These are phyloP conservation scores for Ambastaia sidthimunki DNA, from an alignment of 2,797 vertebrate genomes.

Conservation along the genomic window DNA sequence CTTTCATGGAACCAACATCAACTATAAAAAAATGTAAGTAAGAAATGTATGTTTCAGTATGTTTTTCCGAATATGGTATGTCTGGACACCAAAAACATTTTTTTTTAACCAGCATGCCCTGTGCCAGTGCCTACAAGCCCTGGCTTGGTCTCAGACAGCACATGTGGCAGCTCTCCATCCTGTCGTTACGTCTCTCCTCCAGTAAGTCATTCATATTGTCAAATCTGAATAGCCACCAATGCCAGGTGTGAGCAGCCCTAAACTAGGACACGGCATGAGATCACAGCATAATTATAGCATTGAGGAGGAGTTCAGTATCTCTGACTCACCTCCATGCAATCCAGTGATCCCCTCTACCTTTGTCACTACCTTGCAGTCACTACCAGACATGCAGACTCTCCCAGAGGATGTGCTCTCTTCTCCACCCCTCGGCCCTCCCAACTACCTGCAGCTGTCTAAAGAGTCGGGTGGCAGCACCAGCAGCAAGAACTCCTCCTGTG, in stretches of 20 bases:
- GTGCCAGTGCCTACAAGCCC: constrained; percentile 89
- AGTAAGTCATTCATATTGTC: constrained; percentile 77
- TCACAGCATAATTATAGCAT: constrained; percentile 1
- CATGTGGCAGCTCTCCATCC: constrained; percentile 89
- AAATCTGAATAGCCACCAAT: not conserved
- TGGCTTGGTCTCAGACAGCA: constrained; percentile 83
- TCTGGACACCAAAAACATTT: not conserved
- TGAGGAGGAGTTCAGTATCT: constrained; percentile 14
- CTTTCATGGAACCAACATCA: constrained; percentile 89
- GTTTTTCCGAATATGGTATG: not conserved
- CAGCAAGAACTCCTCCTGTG: constrained; percentile 96
- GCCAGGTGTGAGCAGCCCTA: constrained; percentile 4
- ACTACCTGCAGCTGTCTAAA: constrained; percentile 95
- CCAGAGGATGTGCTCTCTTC: constrained; percentile 91
- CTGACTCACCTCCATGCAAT: constrained; percentile 1
- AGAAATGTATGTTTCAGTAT: not conserved
- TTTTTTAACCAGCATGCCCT: constrained; percentile 83
- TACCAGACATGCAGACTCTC: constrained; percentile 94
- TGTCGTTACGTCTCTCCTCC: constrained; percentile 93
- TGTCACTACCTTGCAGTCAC: constrained; percentile 77
- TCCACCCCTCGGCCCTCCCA: constrained; percentile 90
- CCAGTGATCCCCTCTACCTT: not conserved
- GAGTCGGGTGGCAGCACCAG: constrained; percentile 95
- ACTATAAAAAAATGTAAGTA: constrained; percentile 93
- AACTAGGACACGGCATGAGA: constrained; percentile 4